A percentile compares a stretch with the other conserved stretches of the same genome.
phyloP scores from a whole-genome alignment of 2,797 vertebrate species.

The Acipenser ruthenus region DNA sequence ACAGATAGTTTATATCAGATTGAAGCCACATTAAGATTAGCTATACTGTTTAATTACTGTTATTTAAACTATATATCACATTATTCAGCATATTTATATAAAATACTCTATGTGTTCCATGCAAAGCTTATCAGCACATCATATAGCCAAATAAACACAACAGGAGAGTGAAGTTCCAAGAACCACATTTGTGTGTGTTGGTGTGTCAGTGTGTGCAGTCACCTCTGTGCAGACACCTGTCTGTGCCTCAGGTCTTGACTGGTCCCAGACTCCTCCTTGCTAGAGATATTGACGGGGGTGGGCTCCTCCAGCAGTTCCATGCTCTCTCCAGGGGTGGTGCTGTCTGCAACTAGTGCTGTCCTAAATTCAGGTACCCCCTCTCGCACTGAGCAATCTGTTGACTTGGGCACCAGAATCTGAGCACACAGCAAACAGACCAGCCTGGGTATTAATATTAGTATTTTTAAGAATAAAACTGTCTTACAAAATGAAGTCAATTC shows the following conservation, averaged over 20 bases:
- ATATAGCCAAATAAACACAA: no score
- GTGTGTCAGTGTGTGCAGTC: slow-evolving; percentile 24
- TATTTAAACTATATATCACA: background rate
- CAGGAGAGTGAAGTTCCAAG: background rate
- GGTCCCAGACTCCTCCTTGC: slow-evolving; percentile 28
- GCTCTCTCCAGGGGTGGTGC: slow-evolving; percentile 12
- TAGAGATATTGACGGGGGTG: background rate
- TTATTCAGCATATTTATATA: background rate
- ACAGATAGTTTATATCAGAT: background rate
- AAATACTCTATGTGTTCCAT: slow-evolving; percentile 1
- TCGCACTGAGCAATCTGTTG: slow-evolving; percentile 35
- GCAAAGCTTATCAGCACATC: no score
- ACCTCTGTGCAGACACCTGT: slow-evolving; percentile 37
- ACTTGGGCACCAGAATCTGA: slow-evolving; percentile 53
- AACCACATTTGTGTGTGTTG: background rate
- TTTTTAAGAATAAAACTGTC: background rate
- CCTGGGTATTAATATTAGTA: background rate
- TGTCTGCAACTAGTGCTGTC: slow-evolving; percentile 18
- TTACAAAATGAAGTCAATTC: background rate
- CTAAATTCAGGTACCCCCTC: slow-evolving; percentile 23
- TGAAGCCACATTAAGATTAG: background rate
- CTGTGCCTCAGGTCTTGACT: slow-evolving; percentile 57
- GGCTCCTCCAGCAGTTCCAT: slow-evolving; percentile 26
- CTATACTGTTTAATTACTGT: background rate
- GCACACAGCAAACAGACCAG: background rate